These are phyloP conservation scores for Drosophila simulans DNA, from an alignment of 1,140 invertebrate species.

Conservation along the genomic window DNA sequence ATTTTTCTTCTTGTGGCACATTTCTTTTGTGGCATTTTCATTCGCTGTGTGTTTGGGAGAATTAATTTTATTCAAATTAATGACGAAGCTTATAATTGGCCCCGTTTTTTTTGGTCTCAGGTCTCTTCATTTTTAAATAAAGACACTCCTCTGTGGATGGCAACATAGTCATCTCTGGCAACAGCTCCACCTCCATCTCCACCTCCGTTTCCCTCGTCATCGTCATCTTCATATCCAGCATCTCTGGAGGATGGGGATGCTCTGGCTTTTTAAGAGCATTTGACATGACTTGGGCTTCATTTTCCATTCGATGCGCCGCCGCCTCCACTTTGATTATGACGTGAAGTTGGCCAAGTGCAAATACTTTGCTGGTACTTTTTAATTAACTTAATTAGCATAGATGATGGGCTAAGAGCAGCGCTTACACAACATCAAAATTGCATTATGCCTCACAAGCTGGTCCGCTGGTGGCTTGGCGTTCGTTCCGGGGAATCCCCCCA, in stretches of 20 bases:
- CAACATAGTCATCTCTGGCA: slow-evolving; percentile 35
- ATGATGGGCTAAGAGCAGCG: slow-evolving; percentile 76
- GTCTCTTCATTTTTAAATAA: slow-evolving; percentile 52
- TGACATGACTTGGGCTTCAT: slow-evolving; percentile 79
- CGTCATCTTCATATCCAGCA: slow-evolving; percentile 28
- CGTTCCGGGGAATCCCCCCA: slow-evolving; percentile 2
- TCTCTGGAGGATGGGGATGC: slow-evolving; percentile 19
- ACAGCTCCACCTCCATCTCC: neutral
- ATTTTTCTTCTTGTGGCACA: slow-evolving; percentile 39
- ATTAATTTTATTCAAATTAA: slow-evolving; percentile 83
- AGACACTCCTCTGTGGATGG: slow-evolving; percentile 59
- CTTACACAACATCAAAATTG: slow-evolving; percentile 80
- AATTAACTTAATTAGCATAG: slow-evolving; percentile 82
- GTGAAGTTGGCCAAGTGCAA: slow-evolving; percentile 81
- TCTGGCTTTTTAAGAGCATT: slow-evolving; percentile 77
- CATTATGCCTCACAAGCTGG: slow-evolving; percentile 56
- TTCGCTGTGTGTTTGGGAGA: slow-evolving; percentile 44
- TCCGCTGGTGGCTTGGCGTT: neutral
- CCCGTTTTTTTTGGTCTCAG: slow-evolving; percentile 62
- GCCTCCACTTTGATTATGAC: slow-evolving; percentile 81
- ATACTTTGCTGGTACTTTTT: slow-evolving; percentile 82
- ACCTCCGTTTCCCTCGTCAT: slow-evolving; percentile 9
- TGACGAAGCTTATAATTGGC: slow-evolving; percentile 81
- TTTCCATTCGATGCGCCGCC: slow-evolving; percentile 64
- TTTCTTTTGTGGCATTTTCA: slow-evolving; percentile 52